Evolutionary conservation across 2,888 invertebrate genomes (phyloP), one percentile per base, ranked within the genome.

Genomic region (Cephus pulcher): DNA sequence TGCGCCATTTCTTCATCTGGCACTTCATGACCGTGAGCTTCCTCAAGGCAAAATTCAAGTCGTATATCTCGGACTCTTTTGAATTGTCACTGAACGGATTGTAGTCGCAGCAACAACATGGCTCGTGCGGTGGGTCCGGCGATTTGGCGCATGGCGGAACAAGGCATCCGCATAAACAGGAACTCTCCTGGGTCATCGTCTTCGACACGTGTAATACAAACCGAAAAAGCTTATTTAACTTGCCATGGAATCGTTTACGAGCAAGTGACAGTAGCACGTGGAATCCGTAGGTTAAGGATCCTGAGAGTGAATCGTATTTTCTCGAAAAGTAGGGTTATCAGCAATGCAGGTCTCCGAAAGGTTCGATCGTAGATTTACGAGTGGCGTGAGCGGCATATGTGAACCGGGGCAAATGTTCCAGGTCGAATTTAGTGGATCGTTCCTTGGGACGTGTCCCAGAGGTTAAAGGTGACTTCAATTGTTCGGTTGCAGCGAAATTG

Each of bases 1-100:
- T 85, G 71, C 88, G 86, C 88, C 89, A 89, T 81, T 91, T 91
- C 80, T 88, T 89, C 88, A 90, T 90, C 82, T 90, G 89, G 76
- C 89, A 88, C 80, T 87, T 89, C 91, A 91, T 91, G 75, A 87
- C 86, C 35, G 83, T 82, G 35, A 91, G 86, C 79, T 91, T 91
- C 77, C 84, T 87, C 75, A 86, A 79, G 37, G 88, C 89, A 75
- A 89, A 91, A 12, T 85, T 81, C 40, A 89, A 83, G 78, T 91
- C 91, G 71, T 82, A 80, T 73, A 89, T 88, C 79, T 87, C 89
- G 34, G 82, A 78, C 74, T 90, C 89, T 37, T 85, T 82, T n/a
- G 85, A 81, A 56, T 86, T 84, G 81, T 90, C 89, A 70, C 78
- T 83, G 78, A 86, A 88, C 6, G 90, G 89, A 81, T 89, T 85